phyloP scores from a whole-genome alignment of 2,888 invertebrate genomes.

The Silvanus unidentatus region DNA sequence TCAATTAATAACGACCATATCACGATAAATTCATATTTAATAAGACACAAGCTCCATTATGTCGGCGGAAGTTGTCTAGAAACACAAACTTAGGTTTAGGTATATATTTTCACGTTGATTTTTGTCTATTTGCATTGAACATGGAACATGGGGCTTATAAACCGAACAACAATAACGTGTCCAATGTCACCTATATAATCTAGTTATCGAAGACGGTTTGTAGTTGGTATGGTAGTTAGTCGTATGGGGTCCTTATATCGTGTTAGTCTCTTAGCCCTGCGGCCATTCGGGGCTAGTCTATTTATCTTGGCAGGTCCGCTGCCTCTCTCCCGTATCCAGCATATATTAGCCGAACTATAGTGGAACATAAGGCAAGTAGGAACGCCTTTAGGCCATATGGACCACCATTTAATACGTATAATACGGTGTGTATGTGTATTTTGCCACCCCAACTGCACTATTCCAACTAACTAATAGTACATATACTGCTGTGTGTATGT shows the following conservation, averaged over 20 bases:
- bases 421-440: conserved; percentile 16
- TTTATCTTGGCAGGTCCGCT: conserved; percentile 44
- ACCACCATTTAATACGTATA: conserved; percentile 39
- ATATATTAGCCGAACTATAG: conserved; percentile 40
- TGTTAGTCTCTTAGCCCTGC: conserved; percentile 42
- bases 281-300: conserved; percentile 42
- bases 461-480: neutral
- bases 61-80: conserved; percentile 14
- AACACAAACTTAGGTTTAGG: conserved; percentile 13
- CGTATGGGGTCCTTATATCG: conserved; percentile 44
- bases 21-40: conserved; percentile 47
- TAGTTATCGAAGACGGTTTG: conserved; percentile 36
- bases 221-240: conserved; percentile 17
- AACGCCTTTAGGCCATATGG: conserved; percentile 37
- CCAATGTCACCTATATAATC: conserved; percentile 41
- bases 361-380: conserved; percentile 42
- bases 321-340: conserved; percentile 34
- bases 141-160: too few species aligned
- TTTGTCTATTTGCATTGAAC: too few species aligned
- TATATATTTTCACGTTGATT: too few species aligned
- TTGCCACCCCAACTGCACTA: neutral
- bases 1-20: conserved; percentile 51
- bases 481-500: neutral
- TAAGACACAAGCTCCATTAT: conserved; percentile 42
- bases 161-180: too few species aligned